Percentiles rank a stretch among this genome's conserved stretches.
Conservation (phyloP, 2,797 vertebrate genomes). For the Percopsis omiscomaycus region DNA sequence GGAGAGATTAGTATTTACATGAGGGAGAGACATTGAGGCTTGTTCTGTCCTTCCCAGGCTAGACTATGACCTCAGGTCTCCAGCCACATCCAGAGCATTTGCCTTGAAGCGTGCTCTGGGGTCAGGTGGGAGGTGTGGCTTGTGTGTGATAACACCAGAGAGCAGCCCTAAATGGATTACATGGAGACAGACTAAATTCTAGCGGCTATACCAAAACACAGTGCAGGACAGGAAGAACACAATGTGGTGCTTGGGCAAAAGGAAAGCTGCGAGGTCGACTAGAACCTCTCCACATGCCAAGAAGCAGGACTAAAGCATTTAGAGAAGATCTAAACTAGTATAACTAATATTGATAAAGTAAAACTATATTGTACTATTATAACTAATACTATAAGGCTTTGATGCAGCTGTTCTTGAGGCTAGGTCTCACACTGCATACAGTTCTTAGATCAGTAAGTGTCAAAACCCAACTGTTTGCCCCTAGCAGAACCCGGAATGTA, state of each 20-base stretch:
- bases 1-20: conserved; percentile 28
- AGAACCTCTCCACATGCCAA: conserved; percentile 17
- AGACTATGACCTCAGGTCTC: conserved; percentile 56
- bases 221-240: conserved; percentile 20
- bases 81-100: conserved; percentile 23
- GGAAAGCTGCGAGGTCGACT: not conserved
- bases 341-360: too few relatives aligned
- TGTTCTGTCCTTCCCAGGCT: not conserved
- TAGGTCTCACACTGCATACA: conserved; percentile 17
- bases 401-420: conserved; percentile 5
- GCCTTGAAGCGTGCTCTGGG: not conserved
- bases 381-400: conserved; percentile 21
- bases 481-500: too few relatives aligned
- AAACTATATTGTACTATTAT: too few relatives aligned
- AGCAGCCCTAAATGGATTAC: conserved; percentile 40
- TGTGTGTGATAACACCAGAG: conserved; percentile 23
- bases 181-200: not conserved
- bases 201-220: not conserved
- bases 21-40: conserved; percentile 18
- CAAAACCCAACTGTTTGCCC: not conserved
- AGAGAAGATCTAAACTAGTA: not conserved
- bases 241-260: conserved; percentile 8
- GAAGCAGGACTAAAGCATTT: conserved; percentile 35
- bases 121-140: not conserved
- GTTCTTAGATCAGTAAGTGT: conserved; percentile 28